Percentiles rank a stretch among this genome's conserved stretches.
These are phyloP conservation scores for Amblyornis subalaris DNA, from an alignment of 2,113 vertebrate genomes.

Conservation along the genomic window DNA sequence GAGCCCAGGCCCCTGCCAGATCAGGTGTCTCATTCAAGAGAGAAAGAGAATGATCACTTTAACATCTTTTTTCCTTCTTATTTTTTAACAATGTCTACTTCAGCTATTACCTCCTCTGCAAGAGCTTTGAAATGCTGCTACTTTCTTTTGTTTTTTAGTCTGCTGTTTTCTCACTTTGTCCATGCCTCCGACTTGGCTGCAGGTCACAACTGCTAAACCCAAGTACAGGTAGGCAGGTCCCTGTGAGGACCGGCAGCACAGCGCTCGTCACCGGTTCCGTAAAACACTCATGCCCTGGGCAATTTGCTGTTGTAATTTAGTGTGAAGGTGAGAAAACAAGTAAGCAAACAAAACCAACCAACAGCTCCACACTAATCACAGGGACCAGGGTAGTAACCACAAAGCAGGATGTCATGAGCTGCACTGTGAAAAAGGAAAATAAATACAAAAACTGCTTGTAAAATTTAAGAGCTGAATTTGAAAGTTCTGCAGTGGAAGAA, in stretches of 20 bases:
- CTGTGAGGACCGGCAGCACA: background rate
- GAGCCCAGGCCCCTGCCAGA: background rate
- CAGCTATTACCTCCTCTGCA: background rate
- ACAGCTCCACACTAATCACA: background rate
- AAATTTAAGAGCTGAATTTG: background rate
- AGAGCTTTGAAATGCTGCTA: background rate
- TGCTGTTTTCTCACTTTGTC: background rate
- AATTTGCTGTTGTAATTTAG: slow-evolving; percentile 14
- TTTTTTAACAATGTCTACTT: background rate
- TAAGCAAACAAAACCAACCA: background rate
- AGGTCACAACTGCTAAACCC: background rate
- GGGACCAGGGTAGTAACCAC: background rate
- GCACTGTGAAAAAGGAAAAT: background rate
- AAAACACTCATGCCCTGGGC: background rate
- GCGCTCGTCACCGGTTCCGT: background rate
- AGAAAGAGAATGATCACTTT: background rate
- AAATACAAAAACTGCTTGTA: background rate
- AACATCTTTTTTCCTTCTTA: fast-evolving
- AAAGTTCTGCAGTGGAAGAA: background rate
- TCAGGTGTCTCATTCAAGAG: background rate
- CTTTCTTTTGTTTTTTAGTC: background rate
- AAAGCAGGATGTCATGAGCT: background rate
- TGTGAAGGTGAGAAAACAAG: slow-evolving; percentile 38
- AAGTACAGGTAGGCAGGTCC: background rate
- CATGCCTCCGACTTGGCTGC: background rate